phyloP scores from a whole-genome alignment of 2,888 invertebrate genomes.

The Colostygia pectinataria region DNA sequence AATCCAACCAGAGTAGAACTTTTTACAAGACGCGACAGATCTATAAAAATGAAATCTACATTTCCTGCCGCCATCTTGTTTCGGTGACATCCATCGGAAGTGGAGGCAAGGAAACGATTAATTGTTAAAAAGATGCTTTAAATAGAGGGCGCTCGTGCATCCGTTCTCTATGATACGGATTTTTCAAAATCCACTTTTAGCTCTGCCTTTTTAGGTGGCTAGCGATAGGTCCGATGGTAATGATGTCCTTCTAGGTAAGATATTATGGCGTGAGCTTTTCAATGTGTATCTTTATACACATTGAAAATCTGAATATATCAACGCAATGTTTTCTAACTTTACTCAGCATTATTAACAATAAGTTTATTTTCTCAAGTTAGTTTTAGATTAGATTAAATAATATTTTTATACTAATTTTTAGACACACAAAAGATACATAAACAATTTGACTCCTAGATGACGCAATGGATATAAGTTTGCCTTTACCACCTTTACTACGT shows the following conservation, averaged over 20 bases:
- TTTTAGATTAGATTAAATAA: no score
- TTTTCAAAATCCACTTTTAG: conserved; percentile 53
- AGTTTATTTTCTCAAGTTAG: no score
- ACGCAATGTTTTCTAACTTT: no score
- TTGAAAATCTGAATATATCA: no score
- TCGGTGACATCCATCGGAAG: conserved; percentile 47
- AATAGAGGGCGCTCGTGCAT: conserved; percentile 48
- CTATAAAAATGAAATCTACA: conserved; percentile 40
- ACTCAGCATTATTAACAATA: no score
- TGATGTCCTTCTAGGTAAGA: conserved; percentile 58
- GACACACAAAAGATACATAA: no score
- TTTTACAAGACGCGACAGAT: conserved; percentile 28
- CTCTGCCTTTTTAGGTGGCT: conserved; percentile 47
- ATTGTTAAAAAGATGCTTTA: conserved; percentile 63
- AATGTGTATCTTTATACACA: no score
- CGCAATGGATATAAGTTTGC: no score
- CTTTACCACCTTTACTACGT: no score
- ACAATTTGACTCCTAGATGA: no score
- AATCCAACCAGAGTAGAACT: conserved; percentile 1
- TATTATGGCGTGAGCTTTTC: conserved; percentile 42
- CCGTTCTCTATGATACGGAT: conserved; percentile 47
- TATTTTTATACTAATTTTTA: no score
- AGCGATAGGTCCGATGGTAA: conserved; percentile 58
- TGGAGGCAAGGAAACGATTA: conserved; percentile 62
- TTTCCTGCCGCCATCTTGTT: conserved; percentile 46